Evolutionary conservation across 2,113 vertebrate species (phyloP).

Genomic region (Polypterus senegalus): DNA sequence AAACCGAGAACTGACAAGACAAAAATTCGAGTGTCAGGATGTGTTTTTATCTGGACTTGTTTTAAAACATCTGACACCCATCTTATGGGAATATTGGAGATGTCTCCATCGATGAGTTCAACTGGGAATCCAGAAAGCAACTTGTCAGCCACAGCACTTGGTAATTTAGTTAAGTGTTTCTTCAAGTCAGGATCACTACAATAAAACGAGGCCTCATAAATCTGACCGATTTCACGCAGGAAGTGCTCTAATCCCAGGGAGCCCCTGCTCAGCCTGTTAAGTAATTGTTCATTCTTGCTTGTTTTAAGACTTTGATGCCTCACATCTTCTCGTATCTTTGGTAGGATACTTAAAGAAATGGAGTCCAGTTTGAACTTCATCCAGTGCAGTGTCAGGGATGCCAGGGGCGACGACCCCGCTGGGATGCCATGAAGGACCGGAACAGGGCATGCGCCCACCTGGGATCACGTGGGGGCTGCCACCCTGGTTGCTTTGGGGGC

Average conservation of each 20-base stretch:
- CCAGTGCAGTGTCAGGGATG: too few relatives aligned
- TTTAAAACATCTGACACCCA: slow-evolving; percentile 2
- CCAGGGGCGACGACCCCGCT: too few relatives aligned
- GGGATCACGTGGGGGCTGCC: too few relatives aligned
- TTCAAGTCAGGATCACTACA: slow-evolving; percentile 29
- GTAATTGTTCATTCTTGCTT: slow-evolving; percentile 21
- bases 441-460: too few relatives aligned
- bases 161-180: slow-evolving; percentile 3
- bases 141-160: not conserved
- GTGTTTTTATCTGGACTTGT: not conserved
- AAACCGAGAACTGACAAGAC: slow-evolving; percentile 1
- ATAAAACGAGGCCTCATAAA: slow-evolving; percentile 42
- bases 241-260: slow-evolving; percentile 50
- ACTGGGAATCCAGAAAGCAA: slow-evolving; percentile 1
- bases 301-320: too few relatives aligned
- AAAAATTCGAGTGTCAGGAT: not conserved
- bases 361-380: slow-evolving; percentile 44
- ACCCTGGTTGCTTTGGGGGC: too few relatives aligned
- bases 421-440: too few relatives aligned
- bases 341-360: slow-evolving; percentile 20
- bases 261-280: slow-evolving; percentile 27
- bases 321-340: too few relatives aligned
- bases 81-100: slow-evolving; percentile 3
- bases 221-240: slow-evolving; percentile 45
- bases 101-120: slow-evolving; percentile 8